These are phyloP conservation scores for Cyclophora albipunctata DNA, from an alignment of 2,888 invertebrate genomes.

Conservation along the genomic window DNA sequence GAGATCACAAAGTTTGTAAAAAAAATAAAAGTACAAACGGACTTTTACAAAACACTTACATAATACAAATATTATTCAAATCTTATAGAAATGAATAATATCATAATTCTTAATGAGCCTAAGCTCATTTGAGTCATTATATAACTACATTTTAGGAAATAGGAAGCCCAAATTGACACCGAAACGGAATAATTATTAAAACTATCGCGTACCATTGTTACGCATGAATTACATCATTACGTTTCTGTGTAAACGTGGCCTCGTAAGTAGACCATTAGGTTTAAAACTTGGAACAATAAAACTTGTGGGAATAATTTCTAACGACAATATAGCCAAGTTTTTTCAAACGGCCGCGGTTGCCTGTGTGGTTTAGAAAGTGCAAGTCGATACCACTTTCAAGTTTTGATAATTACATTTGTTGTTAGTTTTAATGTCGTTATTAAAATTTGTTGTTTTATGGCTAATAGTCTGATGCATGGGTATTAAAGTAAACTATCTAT, in stretches of 20 bases:
- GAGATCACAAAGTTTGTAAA: too few relatives aligned
- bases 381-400: conserved; percentile 24
- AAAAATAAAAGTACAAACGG: too few relatives aligned
- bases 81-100: too few relatives aligned
- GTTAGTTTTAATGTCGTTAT: background rate
- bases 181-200: conserved; percentile 12
- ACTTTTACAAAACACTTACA: too few relatives aligned
- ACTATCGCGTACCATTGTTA: conserved; percentile 13
- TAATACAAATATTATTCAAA: too few relatives aligned
- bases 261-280: conserved; percentile 20
- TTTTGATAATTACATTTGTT: background rate
- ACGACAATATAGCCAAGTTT: conserved; percentile 22
- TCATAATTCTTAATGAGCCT: too few relatives aligned
- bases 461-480: too few relatives aligned
- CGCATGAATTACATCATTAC: conserved; percentile 13
- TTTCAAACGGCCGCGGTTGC: conserved; percentile 16
- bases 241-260: conserved; percentile 16
- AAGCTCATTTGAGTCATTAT: too few relatives aligned
- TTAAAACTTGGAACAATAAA: conserved; percentile 9
- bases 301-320: conserved; percentile 28
- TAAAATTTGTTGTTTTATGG: background rate
- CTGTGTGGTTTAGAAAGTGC: conserved; percentile 26
- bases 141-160: conserved; percentile 2
- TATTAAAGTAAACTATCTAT: too few relatives aligned
- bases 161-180: conserved; percentile 6